Conservation (phyloP, 1,140 invertebrate genomes). For the Aricia agestis region DNA sequence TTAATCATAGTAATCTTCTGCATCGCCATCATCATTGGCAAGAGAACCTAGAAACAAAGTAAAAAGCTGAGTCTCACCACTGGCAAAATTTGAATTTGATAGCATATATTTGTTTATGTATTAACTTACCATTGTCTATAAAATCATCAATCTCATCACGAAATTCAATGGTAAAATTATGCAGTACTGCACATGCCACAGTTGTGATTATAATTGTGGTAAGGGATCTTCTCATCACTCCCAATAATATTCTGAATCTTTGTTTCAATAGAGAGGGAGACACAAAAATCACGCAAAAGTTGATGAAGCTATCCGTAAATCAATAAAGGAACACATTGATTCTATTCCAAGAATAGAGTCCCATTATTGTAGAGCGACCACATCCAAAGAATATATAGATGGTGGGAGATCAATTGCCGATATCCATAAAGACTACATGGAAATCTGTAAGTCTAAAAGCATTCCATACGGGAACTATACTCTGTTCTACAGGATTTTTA, state of each 20-base stretch:
- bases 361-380: background rate
- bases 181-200: conserved; percentile 27
- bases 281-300: background rate
- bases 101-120: too few species aligned
- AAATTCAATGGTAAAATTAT: conserved; percentile 23
- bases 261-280: conserved; percentile 6
- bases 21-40: too few species aligned
- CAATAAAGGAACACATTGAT: background rate
- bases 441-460: background rate
- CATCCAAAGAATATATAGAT: conserved; percentile 6
- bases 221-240: conserved; percentile 17
- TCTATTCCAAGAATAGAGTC: conserved; percentile 18
- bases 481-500: conserved; percentile 1
- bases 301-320: conserved; percentile 4
- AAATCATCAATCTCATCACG: too few species aligned
- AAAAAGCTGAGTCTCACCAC: too few species aligned
- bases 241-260: conserved; percentile 19
- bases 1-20: too few species aligned
- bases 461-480: background rate
- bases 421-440: background rate
- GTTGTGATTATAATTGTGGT: conserved; percentile 20
- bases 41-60: too few species aligned
- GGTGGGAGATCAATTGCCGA: conserved; percentile 6
- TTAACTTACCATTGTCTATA: conserved; percentile 10
- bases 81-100: too few species aligned